Base-by-base conservation (phyloP, 2,888 invertebrate genomes). In the Protophormia terraenovae region DNA sequence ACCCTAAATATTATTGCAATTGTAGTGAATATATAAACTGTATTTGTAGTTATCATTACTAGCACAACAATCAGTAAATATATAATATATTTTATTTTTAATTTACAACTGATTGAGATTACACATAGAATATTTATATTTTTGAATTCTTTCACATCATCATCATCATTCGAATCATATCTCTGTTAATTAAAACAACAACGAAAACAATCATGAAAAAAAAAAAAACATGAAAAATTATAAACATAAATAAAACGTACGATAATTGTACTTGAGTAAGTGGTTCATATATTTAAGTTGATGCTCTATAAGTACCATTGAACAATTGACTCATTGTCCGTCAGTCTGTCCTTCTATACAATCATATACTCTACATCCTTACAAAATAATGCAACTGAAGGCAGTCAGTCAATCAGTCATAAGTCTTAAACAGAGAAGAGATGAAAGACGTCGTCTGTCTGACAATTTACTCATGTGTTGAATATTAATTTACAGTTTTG, bases 291-390 rank as follows among this genome's bases (percentile, higher is more conserved):
- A 27, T 22, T 69, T 50, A 60, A 72, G 35, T 58, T 19, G 35
- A 47, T 81, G 16, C 29, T n/a, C 38, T 53, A 1, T 50, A 66
- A 67, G 66, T 50, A 38, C 47, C 24, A 58, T 81, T 73, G 27
- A 81, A 75, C 60, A 75, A 75, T 76, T 75, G 75, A 69, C 67
- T 82, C 24, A 69, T 66, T 58, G 73, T 60, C 32, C 32, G 55
- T 55, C 55, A 38, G 5, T 19, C 27, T 1, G 24, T 78, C 7
- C 6, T 12, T 45, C 16, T 19, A 38, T 41, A 10, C 6, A 12
- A 12, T 41, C 45, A 55, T 24, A n/a, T n/a, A n/a, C n/a, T n/a
- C n/a, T n/a, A n/a, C 14, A 14, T 55, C 2, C 29, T 69, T 69
- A n/a, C n/a, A n/a, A n/a, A n/a, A n/a, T n/a, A n/a, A n/a, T n/a